Conservation (phyloP, 2,113 vertebrate species). For the Thomomys bottae region DNA sequence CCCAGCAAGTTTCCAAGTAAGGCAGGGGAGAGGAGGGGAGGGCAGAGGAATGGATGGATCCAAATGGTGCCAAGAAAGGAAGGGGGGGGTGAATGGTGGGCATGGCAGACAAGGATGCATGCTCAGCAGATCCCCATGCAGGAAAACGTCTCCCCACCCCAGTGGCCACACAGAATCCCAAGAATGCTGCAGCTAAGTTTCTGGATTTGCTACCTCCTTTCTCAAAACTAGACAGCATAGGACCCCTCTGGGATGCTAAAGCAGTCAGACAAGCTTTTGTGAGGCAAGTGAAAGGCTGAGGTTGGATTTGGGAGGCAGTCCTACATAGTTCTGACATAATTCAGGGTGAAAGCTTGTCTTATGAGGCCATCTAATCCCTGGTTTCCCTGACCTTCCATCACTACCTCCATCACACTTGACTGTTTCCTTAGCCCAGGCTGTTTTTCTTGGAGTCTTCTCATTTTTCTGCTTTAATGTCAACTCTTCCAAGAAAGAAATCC, state of each 20-base stretch:
- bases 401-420: not conserved
- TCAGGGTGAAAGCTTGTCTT: not conserved
- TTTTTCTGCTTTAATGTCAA: not conserved
- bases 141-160: not conserved
- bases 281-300: not conserved
- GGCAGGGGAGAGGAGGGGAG: not conserved
- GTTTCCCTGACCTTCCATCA: not conserved
- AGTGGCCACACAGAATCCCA: not conserved
- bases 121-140: constrained; percentile 79
- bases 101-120: constrained; percentile 47
- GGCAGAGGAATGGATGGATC: not conserved
- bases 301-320: not conserved
- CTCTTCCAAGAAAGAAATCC: too few relatives aligned
- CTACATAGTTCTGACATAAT: not conserved
- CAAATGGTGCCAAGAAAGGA: not conserved
- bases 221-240: not conserved
- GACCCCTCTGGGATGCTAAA: not conserved
- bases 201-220: not conserved
- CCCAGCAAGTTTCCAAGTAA: not conserved
- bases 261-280: not conserved
- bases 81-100: not conserved
- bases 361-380: not conserved
- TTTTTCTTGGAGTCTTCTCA: not conserved
- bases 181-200: not conserved
- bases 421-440: not conserved